These are phyloP conservation scores for Ivindomyrus marchei DNA, from an alignment of 2,113 vertebrate genomes.

Conservation along the genomic window DNA sequence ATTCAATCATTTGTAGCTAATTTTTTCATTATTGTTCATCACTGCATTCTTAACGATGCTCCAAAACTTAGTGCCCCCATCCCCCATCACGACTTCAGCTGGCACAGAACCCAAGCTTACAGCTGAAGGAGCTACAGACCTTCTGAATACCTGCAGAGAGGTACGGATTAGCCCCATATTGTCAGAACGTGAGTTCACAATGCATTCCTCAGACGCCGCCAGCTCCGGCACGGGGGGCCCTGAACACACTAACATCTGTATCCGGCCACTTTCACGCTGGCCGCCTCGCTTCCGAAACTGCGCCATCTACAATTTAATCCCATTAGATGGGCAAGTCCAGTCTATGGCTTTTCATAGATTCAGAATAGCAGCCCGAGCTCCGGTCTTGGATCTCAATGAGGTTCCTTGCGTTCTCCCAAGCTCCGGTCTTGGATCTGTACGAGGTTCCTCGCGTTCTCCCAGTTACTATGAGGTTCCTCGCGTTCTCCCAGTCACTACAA, in stretches of 20 bases:
- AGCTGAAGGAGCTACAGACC: neutral
- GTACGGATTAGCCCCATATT: neutral
- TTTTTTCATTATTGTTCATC: neutral
- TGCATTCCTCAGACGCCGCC: conserved; percentile 47
- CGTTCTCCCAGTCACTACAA: conserved; percentile 12
- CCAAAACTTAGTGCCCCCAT: neutral
- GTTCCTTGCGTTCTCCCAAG: neutral
- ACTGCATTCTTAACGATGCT: neutral
- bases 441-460: too few species aligned
- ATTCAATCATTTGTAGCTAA: neutral
- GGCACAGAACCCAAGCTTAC: neutral
- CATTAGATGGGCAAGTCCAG: conserved; percentile 56
- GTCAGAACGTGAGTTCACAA: neutral
- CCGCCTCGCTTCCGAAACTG: conserved; percentile 37
- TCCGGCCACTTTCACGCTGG: conserved; percentile 46
- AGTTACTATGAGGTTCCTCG: neutral
- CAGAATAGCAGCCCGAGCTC: conserved; percentile 37
- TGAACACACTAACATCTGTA: conserved; percentile 53
- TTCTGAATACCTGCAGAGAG: neutral
- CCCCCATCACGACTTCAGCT: neutral
- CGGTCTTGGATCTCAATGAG: neutral
- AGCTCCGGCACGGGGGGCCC: conserved; percentile 43
- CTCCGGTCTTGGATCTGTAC: too few species aligned
- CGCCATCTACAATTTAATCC: conserved; percentile 58
- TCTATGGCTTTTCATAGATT: conserved; percentile 66